Conservation (phyloP, 1,140 invertebrate genomes). For the Euura saliciscinereae region DNA sequence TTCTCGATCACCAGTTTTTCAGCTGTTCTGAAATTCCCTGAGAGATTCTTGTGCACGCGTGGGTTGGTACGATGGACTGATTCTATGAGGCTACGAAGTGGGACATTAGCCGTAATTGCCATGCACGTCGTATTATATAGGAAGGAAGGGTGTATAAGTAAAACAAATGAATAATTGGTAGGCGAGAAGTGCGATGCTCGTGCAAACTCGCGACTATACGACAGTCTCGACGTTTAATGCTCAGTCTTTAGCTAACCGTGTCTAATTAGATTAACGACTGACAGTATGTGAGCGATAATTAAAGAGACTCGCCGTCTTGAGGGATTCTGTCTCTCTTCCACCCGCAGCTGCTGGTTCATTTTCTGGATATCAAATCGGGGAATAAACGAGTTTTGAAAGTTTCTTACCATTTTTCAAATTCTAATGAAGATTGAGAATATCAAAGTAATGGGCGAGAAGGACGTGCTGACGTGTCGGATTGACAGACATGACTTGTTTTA, state of each 20-base stretch:
- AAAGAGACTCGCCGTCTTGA: slow-evolving; percentile 32
- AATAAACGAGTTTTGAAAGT: too few species aligned
- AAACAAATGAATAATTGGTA: slow-evolving; percentile 43
- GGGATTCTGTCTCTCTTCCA: slow-evolving; percentile 15
- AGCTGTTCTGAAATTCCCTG: too few species aligned
- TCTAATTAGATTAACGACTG: slow-evolving; percentile 52
- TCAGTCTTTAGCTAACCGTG: slow-evolving; percentile 39
- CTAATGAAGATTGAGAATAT: too few species aligned
- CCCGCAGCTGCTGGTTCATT: too few species aligned
- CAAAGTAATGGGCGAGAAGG: not conserved
- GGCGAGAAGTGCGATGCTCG: slow-evolving; percentile 19
- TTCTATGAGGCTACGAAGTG: too few species aligned
- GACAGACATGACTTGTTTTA: not conserved
- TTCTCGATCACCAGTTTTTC: too few species aligned
- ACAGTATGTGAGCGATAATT: slow-evolving; percentile 41
- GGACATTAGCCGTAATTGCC: too few species aligned
- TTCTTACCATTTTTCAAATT: too few species aligned
- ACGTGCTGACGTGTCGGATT: not conserved
- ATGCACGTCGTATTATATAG: too few species aligned
- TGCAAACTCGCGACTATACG: slow-evolving; percentile 12
- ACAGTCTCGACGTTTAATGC: not conserved
- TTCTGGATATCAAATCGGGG: too few species aligned
- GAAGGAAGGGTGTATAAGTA: slow-evolving; percentile 11
- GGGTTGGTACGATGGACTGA: too few species aligned
- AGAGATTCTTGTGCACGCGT: too few species aligned